phyloP scores from a whole-genome alignment of 2,888 invertebrate species.

The Protonemura montana region DNA sequence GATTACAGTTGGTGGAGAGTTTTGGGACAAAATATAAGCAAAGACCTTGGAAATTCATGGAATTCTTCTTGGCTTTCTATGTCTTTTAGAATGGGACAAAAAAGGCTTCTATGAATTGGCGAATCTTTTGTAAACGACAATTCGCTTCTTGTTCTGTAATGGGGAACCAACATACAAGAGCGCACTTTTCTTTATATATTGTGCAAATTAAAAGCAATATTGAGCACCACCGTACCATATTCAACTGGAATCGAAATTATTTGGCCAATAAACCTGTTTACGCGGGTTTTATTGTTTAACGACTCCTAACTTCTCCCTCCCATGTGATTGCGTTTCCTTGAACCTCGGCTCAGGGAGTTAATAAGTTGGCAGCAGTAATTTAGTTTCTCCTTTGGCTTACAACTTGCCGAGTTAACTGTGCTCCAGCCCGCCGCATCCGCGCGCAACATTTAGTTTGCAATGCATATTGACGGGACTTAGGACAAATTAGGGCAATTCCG shows the following conservation, averaged over 20 bases:
- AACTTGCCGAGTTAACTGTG: not conserved
- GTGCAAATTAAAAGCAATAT: not conserved
- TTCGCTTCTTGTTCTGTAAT: not conserved
- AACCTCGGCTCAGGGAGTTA: not conserved
- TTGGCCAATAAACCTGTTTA: not conserved
- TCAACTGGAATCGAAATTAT: not conserved
- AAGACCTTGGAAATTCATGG: too few species aligned
- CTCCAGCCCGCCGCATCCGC: not conserved
- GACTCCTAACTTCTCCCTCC: not conserved
- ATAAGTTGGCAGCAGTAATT: slow-evolving; percentile 1
- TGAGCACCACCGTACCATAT: not conserved
- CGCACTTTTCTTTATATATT: not conserved
- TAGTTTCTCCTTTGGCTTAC: not conserved
- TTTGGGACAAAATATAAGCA: not conserved
- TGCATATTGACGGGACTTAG: slow-evolving; percentile 12
- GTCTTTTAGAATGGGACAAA: not conserved
- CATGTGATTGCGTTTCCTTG: not conserved
- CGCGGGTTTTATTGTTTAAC: not conserved
- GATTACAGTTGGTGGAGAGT: not conserved
- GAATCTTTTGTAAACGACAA: not conserved
- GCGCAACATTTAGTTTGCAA: not conserved
- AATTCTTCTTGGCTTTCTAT: not conserved
- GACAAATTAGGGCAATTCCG: not conserved
- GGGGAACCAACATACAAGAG: not conserved
- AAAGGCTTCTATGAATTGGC: not conserved